Evolutionary conservation across 2,888 invertebrate species (phyloP).

Genomic region (Nymphalis c-album): DNA sequence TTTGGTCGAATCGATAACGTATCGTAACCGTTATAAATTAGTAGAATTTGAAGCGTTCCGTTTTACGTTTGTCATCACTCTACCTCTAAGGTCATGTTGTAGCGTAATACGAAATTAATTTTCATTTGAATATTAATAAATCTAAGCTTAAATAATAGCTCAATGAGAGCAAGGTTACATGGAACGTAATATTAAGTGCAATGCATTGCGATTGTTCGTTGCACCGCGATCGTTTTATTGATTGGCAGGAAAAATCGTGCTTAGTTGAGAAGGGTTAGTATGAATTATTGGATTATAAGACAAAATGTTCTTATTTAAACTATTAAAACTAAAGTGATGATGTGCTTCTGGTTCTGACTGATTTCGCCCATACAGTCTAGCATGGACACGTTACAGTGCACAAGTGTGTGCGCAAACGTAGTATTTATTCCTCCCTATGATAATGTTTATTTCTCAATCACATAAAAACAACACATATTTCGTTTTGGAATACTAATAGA

Average conservation of each 20-base stretch:
- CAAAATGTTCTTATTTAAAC: background rate
- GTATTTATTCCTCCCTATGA: too few relatives aligned
- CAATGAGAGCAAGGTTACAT: slow-evolving; percentile 38
- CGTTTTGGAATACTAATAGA: too few relatives aligned
- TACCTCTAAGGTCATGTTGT: background rate
- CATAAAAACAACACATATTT: too few relatives aligned
- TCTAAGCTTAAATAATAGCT: slow-evolving; percentile 27
- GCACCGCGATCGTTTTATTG: slow-evolving; percentile 65
- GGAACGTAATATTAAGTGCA: slow-evolving; percentile 29
- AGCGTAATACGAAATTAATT: background rate
- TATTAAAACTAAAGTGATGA: too few relatives aligned
- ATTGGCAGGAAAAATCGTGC: slow-evolving; percentile 77
- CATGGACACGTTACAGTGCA: too few relatives aligned
- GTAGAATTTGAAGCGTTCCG: too few relatives aligned
- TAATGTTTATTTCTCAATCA: too few relatives aligned
- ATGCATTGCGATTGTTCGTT: slow-evolving; percentile 61
- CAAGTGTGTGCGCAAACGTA: too few relatives aligned
- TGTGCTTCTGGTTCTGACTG: too few relatives aligned
- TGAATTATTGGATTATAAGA: slow-evolving; percentile 16
- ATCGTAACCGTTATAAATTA: too few relatives aligned
- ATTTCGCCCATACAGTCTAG: background rate
- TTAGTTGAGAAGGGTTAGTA: slow-evolving; percentile 46
- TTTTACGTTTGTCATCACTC: background rate
- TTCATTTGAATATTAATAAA: slow-evolving; percentile 23
- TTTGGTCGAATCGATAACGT: too few relatives aligned